Conservation (phyloP, 1,140 invertebrate genomes). For the Procambarus clarkii region DNA sequence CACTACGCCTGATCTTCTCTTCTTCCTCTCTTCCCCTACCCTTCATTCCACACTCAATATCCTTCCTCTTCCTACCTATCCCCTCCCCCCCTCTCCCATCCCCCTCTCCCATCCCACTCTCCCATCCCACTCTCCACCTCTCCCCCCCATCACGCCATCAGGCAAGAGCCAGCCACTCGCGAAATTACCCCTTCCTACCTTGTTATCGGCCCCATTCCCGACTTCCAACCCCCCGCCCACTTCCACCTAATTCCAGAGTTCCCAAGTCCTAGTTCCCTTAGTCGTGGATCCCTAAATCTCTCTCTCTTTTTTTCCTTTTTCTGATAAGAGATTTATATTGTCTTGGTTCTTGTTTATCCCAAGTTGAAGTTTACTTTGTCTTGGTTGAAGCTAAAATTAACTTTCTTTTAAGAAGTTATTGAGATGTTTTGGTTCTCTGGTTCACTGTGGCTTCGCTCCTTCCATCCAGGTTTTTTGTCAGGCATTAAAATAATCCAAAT, state of each 20-base stretch:
- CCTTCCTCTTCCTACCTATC: not conserved
- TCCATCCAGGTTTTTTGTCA: too few relatives aligned
- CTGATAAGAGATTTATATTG: too few relatives aligned
- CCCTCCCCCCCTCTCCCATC: not conserved
- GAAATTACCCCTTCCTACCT: conserved; percentile 55
- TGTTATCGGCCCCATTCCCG: conserved; percentile 45
- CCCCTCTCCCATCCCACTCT: not conserved
- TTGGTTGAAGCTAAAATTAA: too few relatives aligned
- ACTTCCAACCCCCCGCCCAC: not conserved
- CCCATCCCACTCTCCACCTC: not conserved
- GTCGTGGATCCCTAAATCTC: not conserved
- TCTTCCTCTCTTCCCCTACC: conserved; percentile 1
- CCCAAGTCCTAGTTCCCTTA: not conserved
- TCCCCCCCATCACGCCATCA: conserved; percentile 17
- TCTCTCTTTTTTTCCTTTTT: too few relatives aligned
- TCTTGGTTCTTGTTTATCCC: too few relatives aligned
- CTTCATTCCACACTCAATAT: not conserved
- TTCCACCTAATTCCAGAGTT: not conserved
- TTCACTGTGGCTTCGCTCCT: too few relatives aligned
- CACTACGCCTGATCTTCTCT: too few relatives aligned
- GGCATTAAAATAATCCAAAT: too few relatives aligned
- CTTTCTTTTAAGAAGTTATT: too few relatives aligned
- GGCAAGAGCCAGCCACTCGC: conserved; percentile 45
- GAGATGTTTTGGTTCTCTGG: too few relatives aligned
- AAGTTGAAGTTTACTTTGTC: too few relatives aligned